Evolutionary conservation across 2,113 vertebrate species (phyloP).

Genomic region (Charadrius vociferus): DNA sequence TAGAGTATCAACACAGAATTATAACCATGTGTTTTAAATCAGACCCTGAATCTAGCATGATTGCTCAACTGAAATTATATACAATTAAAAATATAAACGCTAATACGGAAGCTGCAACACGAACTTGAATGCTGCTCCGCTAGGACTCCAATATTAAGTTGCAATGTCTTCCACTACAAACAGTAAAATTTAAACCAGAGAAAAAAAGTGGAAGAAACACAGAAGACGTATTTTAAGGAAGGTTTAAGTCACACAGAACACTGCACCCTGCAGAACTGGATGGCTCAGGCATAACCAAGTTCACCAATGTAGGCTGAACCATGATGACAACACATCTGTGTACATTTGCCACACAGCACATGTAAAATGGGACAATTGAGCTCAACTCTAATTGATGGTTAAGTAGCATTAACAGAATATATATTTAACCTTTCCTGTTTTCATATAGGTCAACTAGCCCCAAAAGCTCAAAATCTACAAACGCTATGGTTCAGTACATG

Average conservation of each 20-base stretch:
- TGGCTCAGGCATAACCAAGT: not conserved
- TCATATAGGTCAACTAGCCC: not conserved
- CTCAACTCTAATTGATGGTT: slow-evolving; percentile 18
- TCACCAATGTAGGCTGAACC: not conserved
- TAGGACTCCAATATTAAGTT: not conserved
- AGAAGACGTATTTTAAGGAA: not conserved
- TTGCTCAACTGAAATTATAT: not conserved
- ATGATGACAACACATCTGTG: not conserved
- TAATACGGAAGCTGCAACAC: not conserved
- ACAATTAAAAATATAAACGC: slow-evolving; percentile 21
- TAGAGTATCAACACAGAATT: not conserved
- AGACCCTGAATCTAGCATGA: not conserved
- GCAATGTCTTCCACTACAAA: not conserved
- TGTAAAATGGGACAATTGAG: not conserved
- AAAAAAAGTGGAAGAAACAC: not conserved
- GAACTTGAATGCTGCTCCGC: rapidly evolving
- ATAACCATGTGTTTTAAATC: not conserved
- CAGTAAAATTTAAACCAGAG: not conserved
- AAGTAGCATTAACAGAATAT: not conserved
- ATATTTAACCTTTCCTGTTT: not conserved
- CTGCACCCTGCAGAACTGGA: not conserved
- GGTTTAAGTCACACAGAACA: not conserved
- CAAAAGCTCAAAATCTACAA: not conserved
- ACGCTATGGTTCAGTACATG: not conserved
- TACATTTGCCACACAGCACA: not conserved